Conservation (phyloP, 2,113 vertebrate species). For the Genyomyrus donnyi region DNA sequence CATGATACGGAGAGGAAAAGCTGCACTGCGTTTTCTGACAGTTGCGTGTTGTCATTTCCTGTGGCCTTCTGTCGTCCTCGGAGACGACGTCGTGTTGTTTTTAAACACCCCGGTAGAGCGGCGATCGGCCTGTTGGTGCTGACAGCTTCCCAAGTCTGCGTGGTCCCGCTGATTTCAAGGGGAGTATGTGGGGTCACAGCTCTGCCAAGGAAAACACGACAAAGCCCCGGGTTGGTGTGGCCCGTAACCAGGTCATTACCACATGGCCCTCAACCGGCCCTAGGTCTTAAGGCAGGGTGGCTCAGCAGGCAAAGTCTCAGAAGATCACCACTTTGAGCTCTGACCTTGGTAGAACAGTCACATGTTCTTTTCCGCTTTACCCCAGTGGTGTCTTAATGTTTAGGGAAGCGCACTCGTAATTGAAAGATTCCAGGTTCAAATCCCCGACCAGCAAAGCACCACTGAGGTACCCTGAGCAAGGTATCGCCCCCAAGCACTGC, state of each 20-base stretch:
- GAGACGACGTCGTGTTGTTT: not conserved
- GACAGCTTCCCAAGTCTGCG: not conserved
- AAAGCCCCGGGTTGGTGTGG: not conserved
- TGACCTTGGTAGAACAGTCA: not conserved
- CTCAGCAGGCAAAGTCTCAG: not conserved
- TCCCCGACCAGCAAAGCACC: no score
- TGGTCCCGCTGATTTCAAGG: not conserved
- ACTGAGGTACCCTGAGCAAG: no score
- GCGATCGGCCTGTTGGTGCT: not conserved
- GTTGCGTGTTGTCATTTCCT: constrained; percentile 3
- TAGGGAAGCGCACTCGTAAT: no score
- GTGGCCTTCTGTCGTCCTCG: not conserved
- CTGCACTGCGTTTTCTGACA: constrained; percentile 2
- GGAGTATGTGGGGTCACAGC: not conserved
- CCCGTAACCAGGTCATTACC: not conserved
- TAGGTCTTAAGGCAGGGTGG: not conserved
- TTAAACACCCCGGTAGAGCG: not conserved
- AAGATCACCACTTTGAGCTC: not conserved
- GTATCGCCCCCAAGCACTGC: no score
- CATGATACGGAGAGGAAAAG: not conserved
- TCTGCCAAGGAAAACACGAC: constrained; percentile 34
- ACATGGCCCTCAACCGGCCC: not conserved
- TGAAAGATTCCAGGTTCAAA: no score
- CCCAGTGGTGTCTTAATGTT: no score
- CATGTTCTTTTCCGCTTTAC: not conserved